Evolutionary conservation across 2,797 vertebrate species (phyloP), one percentile per base, ranked within the genome.

Genomic region (Benthosema pterotum): DNA sequence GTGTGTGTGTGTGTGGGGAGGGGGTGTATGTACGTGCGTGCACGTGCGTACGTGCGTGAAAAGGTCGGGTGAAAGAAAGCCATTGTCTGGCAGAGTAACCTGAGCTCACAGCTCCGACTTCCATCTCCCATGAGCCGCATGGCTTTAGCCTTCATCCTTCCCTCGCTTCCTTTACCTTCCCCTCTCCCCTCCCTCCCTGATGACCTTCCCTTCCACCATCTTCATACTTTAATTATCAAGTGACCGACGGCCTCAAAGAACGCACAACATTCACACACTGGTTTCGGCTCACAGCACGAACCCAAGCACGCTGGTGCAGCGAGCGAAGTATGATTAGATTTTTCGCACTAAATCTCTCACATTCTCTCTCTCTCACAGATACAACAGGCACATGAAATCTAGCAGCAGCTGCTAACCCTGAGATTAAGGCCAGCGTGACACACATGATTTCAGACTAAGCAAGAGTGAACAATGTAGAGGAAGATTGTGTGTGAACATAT

Each of bases 391-490:
- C 32, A 38, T 55, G 74, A 32, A 74, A 53, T 72, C 63, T 60
- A 76, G 61, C 28, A 65, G 84, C 88, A 89, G 86, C 84, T 88
- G 88, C 83, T 86, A 77, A 80, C 82, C 80, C 74, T 0, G 67
- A 86, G 86, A 89, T 89, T 89, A 88, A 86, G 85, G 84, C 81
- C 87, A 84, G 79, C 69, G 83, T 79, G 82, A 86, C 84, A 75
- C 82, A 88, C 80, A 63, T 74, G 81, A 86, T 88, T 86, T 85
- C 74, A 78, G 78, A 77, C 77, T 86, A 75, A 63, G 46, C 42
- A 47, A 17, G 47, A 60, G 47, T 50, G 47, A 53, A 56, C 61
- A 71, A 84, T 18, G 47, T 12, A 48, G 69, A 77, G 69, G 14
- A 74, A 78, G 73, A 11, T 46, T 69, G 72, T 57, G 70, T 55